Conservation (phyloP, 2,113 vertebrate genomes). For the Anolis carolinensis region DNA sequence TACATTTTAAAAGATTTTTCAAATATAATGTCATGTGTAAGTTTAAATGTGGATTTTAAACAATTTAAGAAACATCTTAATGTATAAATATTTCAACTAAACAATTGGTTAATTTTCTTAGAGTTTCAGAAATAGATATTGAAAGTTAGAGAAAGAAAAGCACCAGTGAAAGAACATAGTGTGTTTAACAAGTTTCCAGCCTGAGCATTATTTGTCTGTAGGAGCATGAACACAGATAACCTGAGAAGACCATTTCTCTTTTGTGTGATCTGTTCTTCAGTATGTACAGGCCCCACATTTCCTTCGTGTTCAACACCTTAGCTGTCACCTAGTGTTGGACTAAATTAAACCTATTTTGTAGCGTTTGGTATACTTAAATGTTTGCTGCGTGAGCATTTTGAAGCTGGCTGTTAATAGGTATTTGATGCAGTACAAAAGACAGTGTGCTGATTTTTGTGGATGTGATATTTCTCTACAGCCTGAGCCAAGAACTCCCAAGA, state of each 20-base stretch:
- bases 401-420: neutral
- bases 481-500: conserved; percentile 71
- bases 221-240: neutral
- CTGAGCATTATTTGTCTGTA: neutral
- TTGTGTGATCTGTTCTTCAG: neutral
- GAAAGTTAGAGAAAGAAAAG: neutral
- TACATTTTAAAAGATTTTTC: no score
- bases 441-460: neutral
- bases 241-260: neutral
- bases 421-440: neutral
- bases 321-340: neutral
- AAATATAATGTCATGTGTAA: no score
- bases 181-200: neutral
- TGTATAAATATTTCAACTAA: neutral
- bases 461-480: conserved; percentile 61
- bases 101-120: neutral
- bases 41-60: neutral
- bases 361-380: neutral
- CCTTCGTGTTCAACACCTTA: neutral
- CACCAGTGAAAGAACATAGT: neutral
- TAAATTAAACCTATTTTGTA: neutral
- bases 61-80: neutral
- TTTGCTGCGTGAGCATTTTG: neutral
- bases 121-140: neutral
- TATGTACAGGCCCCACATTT: neutral